A percentile compares a stretch with the other conserved stretches of the same genome.
phyloP scores from a whole-genome alignment of 2,888 invertebrate species.

The Salpingus planirostris region DNA sequence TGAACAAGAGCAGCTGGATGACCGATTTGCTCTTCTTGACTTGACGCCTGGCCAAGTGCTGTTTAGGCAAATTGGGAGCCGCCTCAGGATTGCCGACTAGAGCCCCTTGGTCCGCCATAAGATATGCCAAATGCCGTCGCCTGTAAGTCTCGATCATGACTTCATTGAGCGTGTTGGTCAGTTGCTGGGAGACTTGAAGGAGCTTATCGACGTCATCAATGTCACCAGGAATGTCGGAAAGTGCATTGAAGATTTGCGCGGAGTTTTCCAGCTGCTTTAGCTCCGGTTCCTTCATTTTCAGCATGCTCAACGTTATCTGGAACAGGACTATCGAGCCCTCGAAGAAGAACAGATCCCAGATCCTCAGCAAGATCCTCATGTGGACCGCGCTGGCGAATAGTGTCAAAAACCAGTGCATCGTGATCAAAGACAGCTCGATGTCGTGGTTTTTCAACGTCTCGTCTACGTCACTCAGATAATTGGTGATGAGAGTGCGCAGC shows the following conservation, averaged over 20 bases:
- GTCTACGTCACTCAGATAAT: constrained; percentile 83
- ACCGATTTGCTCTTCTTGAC: constrained; percentile 86
- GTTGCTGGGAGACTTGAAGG: constrained; percentile 66
- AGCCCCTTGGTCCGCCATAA: constrained; percentile 95
- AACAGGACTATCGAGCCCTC: constrained; percentile 93
- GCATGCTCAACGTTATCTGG: constrained; percentile 88
- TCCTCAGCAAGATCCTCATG: constrained; percentile 83
- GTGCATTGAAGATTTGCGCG: constrained; percentile 94
- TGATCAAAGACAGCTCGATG: constrained; percentile 89
- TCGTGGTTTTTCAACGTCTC: constrained; percentile 89
- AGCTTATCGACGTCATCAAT: constrained; percentile 86
- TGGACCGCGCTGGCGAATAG: constrained; percentile 94
- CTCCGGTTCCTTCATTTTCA: constrained; percentile 78
- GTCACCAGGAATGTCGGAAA: constrained; percentile 92
- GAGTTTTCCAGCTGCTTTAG: constrained; percentile 85
- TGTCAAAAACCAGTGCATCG: constrained; percentile 96
- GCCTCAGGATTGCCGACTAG: constrained; percentile 86
- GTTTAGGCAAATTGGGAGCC: constrained; percentile 86
- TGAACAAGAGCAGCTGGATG: constrained; percentile 79
- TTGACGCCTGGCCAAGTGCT: constrained; percentile 78
- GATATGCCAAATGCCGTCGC: constrained; percentile 83
- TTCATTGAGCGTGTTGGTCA: constrained; percentile 76
- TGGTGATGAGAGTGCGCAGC: constrained; percentile 82
- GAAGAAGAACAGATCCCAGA: constrained; percentile 97
- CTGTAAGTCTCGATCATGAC: constrained; percentile 82